Conservation (phyloP, 2,797 vertebrate genomes). For the Macropus fuliginosus region DNA sequence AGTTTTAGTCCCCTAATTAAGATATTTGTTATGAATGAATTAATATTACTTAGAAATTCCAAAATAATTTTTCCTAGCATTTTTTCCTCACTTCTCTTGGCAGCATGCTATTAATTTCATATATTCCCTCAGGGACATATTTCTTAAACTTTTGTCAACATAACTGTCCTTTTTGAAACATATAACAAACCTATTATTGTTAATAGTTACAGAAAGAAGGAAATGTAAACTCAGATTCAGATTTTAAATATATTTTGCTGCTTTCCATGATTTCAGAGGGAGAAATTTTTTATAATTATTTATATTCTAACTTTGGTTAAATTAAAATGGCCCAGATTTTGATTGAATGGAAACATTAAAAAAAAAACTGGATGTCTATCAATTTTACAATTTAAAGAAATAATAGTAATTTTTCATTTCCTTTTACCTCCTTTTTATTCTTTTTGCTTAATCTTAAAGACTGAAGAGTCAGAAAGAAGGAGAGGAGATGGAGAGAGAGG, state of each 20-base stretch:
- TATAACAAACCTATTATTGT: too few species aligned
- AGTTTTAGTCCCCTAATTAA: not conserved
- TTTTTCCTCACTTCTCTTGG: too few species aligned
- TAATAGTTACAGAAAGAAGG: not conserved
- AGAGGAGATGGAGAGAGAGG: not conserved
- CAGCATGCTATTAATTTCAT: too few species aligned
- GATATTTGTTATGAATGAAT: not conserved
- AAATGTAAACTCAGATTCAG: not conserved
- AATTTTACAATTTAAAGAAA: constrained; percentile 56
- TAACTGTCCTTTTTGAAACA: too few species aligned
- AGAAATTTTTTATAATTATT: constrained; percentile 39
- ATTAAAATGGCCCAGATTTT: constrained; percentile 17
- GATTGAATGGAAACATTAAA: constrained; percentile 20
- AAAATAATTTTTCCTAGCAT: not conserved
- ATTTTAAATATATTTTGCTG: not conserved
- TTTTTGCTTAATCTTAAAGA: not conserved
- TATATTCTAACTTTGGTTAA: constrained; percentile 40
- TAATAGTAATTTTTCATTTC: not conserved
- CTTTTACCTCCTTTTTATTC: not conserved
- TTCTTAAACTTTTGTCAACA: too few species aligned
- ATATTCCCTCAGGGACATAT: too few species aligned
- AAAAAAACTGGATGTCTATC: constrained; percentile 12
- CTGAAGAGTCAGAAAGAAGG: not conserved
- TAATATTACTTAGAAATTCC: not conserved
- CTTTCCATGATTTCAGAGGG: constrained; percentile 12